Conservation (phyloP, 2,888 invertebrate species). For the Callosobruchus maculatus region DNA sequence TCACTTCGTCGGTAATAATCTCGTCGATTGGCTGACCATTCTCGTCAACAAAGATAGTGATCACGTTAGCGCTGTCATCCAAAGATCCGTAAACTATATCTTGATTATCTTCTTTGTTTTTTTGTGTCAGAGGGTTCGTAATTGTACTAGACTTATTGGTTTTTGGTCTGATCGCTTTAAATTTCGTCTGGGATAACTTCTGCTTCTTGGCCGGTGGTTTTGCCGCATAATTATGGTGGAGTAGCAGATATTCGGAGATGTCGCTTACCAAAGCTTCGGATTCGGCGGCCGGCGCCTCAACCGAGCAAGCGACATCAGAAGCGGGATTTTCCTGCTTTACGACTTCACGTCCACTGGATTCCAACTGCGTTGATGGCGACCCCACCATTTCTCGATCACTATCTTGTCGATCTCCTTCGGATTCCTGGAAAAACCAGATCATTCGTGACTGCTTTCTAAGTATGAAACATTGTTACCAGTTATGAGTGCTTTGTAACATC, state of each 20-base stretch:
- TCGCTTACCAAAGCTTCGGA: constrained; percentile 35
- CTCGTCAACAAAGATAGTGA: constrained; percentile 65
- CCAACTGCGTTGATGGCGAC: constrained; percentile 80
- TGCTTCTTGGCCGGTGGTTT: constrained; percentile 23
- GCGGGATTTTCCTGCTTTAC: constrained; percentile 7
- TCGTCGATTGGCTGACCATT: constrained; percentile 52
- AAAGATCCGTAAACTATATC: constrained; percentile 67
- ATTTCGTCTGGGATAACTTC: constrained; percentile 5
- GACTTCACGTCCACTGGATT: constrained; percentile 64
- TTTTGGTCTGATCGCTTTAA: constrained; percentile 9
- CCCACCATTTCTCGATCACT: constrained; percentile 77
- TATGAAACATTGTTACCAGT: background rate
- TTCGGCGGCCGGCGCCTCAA: constrained; percentile 17
- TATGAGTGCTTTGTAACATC: background rate
- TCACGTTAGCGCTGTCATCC: constrained; percentile 68
- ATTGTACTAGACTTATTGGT: background rate
- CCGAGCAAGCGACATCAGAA: background rate
- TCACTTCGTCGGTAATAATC: constrained; percentile 5
- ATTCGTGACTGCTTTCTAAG: background rate
- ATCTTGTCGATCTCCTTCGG: constrained; percentile 51
- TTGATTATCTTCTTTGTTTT: constrained; percentile 14
- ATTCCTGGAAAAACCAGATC: constrained; percentile 40
- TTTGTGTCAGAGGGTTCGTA: background rate
- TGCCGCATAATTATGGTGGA: constrained; percentile 43
- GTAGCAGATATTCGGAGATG: constrained; percentile 41